Conservation (phyloP, 2,797 vertebrate species). For the Brachymystax lenok region DNA sequence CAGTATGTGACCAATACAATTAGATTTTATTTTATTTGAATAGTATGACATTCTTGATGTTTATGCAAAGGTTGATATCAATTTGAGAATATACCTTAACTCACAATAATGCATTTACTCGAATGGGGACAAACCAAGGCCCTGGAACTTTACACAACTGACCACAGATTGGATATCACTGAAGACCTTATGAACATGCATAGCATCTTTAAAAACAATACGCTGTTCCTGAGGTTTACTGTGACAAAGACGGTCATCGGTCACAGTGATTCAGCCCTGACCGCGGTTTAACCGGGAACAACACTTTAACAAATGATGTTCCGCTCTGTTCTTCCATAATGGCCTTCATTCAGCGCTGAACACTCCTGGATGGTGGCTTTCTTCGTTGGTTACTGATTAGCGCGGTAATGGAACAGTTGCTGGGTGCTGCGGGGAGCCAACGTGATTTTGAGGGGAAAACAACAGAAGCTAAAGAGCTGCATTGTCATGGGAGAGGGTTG, state of each 20-base stretch:
- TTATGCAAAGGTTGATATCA: not conserved
- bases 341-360: constrained; percentile 37
- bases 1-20: no score
- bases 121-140: not conserved
- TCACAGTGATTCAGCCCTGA: constrained; percentile 21
- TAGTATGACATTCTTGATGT: no score
- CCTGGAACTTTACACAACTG: not conserved
- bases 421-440: constrained; percentile 24
- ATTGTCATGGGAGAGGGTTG: constrained; percentile 10
- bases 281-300: not conserved
- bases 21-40: no score
- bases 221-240: not conserved
- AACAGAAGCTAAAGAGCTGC: constrained; percentile 28
- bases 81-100: not conserved
- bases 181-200: not conserved
- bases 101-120: not conserved
- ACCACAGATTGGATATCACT: not conserved
- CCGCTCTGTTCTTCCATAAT: not conserved
- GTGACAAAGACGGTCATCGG: not conserved
- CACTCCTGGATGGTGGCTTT: constrained; percentile 12
- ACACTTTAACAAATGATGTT: constrained; percentile 8
- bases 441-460: constrained; percentile 30
- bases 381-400: constrained; percentile 54
- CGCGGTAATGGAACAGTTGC: constrained; percentile 27
- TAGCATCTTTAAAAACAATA: not conserved